Evolutionary conservation across 1,140 invertebrate species (phyloP).

Genomic region (Microvelia longipes): DNA sequence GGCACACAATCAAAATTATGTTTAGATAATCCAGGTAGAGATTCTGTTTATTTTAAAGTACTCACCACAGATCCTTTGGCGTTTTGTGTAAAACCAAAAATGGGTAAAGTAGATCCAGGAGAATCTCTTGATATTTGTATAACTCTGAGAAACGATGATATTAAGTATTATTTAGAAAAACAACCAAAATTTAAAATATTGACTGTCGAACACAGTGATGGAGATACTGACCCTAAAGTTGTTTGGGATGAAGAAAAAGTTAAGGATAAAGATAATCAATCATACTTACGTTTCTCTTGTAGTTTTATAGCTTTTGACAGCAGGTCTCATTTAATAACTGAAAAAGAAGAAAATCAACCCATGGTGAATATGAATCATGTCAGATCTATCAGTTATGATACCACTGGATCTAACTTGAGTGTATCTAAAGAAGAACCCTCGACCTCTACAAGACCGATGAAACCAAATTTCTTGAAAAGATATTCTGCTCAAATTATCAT

Average conservation of each 20-base stretch:
- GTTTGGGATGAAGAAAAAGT: neutral
- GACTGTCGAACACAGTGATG: neutral
- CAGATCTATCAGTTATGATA: neutral
- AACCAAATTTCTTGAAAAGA: neutral
- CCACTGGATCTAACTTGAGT: neutral
- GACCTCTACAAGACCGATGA: neutral
- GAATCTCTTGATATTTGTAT: neutral
- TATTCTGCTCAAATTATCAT: neutral
- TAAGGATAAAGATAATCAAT: neutral
- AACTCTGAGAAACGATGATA: neutral
- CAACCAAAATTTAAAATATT: neutral
- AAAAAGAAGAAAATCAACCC: too few relatives aligned
- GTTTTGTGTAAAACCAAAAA: neutral
- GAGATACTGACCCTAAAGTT: neutral
- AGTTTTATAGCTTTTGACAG: neutral
- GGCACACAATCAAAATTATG: neutral
- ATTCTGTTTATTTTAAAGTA: neutral
- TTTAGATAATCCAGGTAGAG: neutral
- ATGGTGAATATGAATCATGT: too few relatives aligned
- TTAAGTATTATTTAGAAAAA: neutral
- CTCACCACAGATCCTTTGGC: neutral
- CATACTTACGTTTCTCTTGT: neutral
- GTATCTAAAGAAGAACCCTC: neutral
- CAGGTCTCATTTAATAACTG: too few relatives aligned
- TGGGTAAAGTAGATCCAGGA: neutral